These are phyloP conservation scores for Eclectus roratus DNA, from an alignment of 2,113 vertebrate species.

Conservation along the genomic window DNA sequence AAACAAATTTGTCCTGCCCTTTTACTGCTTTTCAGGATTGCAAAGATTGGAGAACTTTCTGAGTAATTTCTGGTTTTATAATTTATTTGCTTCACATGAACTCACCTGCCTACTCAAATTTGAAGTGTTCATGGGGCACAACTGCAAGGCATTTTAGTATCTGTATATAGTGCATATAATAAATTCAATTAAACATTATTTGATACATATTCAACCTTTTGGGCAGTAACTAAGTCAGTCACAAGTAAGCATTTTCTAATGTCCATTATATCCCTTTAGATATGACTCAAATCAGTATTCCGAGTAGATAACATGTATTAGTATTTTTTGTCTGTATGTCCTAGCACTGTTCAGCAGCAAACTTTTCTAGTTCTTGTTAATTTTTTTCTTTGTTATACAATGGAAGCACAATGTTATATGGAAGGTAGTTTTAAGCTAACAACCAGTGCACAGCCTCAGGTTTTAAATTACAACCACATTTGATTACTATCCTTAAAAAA, in stretches of 20 bases:
- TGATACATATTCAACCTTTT: constrained; percentile 86
- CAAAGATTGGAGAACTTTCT: constrained; percentile 61
- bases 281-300: constrained; percentile 79
- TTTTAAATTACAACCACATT: constrained; percentile 88
- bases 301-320: constrained; percentile 80
- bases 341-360: constrained; percentile 82
- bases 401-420: constrained; percentile 97
- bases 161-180: constrained; percentile 87
- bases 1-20: constrained; percentile 56
- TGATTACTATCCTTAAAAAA: constrained; percentile 78
- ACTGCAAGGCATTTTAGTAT: constrained; percentile 80
- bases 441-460: constrained; percentile 93
- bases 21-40: constrained; percentile 33
- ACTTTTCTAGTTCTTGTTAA: constrained; percentile 80
- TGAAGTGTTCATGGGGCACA: constrained; percentile 73
- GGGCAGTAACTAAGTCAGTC: constrained; percentile 82
- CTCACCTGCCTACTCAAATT: constrained; percentile 74
- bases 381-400: constrained; percentile 85
- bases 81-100: constrained; percentile 77
- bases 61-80: constrained; percentile 72
- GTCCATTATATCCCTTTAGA: constrained; percentile 78
- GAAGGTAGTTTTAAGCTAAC: constrained; percentile 89
- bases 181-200: constrained; percentile 87
- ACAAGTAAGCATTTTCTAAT: constrained; percentile 81
- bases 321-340: constrained; percentile 86